Base-by-base conservation (phyloP, 2,797 vertebrate genomes). In the Hemibagrus guttatus region DNA sequence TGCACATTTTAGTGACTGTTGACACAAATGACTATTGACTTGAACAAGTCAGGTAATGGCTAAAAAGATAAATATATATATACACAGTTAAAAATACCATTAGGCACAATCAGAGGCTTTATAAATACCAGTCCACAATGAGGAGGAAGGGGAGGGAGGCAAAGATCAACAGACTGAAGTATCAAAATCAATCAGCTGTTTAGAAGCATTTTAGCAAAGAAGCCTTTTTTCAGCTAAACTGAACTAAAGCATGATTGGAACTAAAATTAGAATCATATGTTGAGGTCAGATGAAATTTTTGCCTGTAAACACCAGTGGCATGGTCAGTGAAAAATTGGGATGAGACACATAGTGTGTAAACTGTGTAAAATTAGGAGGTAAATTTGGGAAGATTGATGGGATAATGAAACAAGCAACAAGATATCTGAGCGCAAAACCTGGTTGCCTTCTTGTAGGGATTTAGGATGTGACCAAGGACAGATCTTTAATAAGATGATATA, bases 151-250 rank as follows among this genome's bases (percentile, higher is more conserved):
- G 31, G 14, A 68, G 5, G 66, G 5, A 68, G 28, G 28, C 66
- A 68, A 68, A 35, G 66, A 35, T 68, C 66, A 35, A n/a, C 6
- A 35, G 28, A 69, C 11, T 39, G 2, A 69, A 39, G 11, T n/a
- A 64, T 69, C 31, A 69, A 69, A 69, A 69, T 69, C 17, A 69
- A 69, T 69, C 68, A 39, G 16, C 31, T 69, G 66, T 39, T 69
- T 39, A 71, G 68, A 21, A 42, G 35, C 35, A 42, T 46, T 72
- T 35, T 68, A 68, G 14, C 64, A 66, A 66, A 66, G 13, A 61
- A 61, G 23, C 7, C 23, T 61, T 68, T 68, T 66, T 39, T 69
- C 69, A 46, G 21, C 21, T 1, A 42, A 71, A 71, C 8, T 6
- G 71, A 26, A 69, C 9, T 74, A 23, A 26, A 74, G 42, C 23